phyloP scores from a whole-genome alignment of 2,888 invertebrate species.

The Himalopsyche tibetana region DNA sequence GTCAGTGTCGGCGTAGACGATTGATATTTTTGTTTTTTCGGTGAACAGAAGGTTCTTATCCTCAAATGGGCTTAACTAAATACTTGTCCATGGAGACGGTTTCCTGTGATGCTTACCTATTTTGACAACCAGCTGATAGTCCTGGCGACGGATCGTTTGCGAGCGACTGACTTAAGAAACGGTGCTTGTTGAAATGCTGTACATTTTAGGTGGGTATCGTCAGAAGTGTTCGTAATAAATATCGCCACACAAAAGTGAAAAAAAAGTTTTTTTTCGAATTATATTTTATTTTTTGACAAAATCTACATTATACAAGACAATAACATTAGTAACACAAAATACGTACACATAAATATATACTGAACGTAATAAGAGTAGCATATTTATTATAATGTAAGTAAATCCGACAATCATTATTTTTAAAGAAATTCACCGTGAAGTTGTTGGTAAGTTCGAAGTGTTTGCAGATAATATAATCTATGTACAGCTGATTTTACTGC shows the following conservation, averaged over 20 bases:
- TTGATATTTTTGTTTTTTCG: no score
- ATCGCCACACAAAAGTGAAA: not conserved
- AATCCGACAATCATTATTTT: slow-evolving; percentile 12
- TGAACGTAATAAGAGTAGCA: slow-evolving; percentile 53
- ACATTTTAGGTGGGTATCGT: no score
- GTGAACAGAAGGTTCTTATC: no score
- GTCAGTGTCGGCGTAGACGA: no score
- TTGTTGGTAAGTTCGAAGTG: not conserved
- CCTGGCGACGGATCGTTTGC: no score
- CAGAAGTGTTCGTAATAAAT: not conserved
- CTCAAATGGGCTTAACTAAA: no score
- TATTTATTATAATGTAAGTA: slow-evolving; percentile 45
- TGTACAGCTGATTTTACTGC: not conserved
- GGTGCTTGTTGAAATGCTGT: no score
- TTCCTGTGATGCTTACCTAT: no score
- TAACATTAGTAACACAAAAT: slow-evolving; percentile 63
- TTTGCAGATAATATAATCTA: not conserved
- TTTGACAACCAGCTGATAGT: no score
- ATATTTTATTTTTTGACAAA: slow-evolving; percentile 64
- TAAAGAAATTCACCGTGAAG: not conserved
- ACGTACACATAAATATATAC: slow-evolving; percentile 61
- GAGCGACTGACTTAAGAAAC: no score
- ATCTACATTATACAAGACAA: slow-evolving; percentile 65
- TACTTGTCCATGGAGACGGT: no score
- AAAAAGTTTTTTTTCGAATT: slow-evolving; percentile 8